Conservation (phyloP, 2,888 invertebrate genomes). For the Agrotis puta region DNA sequence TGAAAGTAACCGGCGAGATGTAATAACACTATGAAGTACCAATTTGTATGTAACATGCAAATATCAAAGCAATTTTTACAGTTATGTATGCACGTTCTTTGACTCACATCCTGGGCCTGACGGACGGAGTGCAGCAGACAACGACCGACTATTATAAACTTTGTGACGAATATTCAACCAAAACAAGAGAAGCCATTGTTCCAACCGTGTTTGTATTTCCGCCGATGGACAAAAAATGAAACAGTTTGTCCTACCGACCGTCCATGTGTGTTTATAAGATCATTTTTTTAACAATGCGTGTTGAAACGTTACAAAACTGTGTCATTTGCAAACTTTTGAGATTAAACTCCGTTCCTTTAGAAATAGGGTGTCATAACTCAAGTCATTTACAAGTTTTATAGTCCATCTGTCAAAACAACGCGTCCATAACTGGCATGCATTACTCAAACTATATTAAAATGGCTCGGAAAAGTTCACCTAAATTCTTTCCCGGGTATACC, state of each 20-base stretch:
- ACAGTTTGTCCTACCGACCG: constrained; percentile 58
- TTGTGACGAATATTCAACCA: constrained; percentile 74
- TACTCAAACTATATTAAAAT: constrained; percentile 69
- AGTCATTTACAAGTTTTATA: constrained; percentile 77
- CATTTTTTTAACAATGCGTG: constrained; percentile 49
- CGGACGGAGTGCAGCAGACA: constrained; percentile 65
- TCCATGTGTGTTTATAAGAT: constrained; percentile 49
- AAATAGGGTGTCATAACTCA: constrained; percentile 76
- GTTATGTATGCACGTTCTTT: constrained; percentile 72
- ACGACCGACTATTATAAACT: constrained; percentile 73
- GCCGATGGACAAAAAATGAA: constrained; percentile 76
- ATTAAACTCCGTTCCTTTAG: constrained; percentile 44
- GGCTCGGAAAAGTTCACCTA: constrained; percentile 73
- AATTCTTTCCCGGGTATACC: constrained; percentile 70
- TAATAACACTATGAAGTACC: constrained; percentile 46
- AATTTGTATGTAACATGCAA: constrained; percentile 66
- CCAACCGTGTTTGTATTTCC: constrained; percentile 81
- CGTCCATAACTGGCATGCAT: constrained; percentile 62
- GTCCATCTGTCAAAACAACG: constrained; percentile 85
- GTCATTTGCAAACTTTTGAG: constrained; percentile 70
- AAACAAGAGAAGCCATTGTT: constrained; percentile 83
- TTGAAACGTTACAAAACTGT: constrained; percentile 51
- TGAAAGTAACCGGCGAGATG: neutral
- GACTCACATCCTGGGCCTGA: constrained; percentile 82
- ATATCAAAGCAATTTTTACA: constrained; percentile 65